Base-by-base conservation (phyloP, 2,797 vertebrate species). In the Babyrousa celebensis region DNA sequence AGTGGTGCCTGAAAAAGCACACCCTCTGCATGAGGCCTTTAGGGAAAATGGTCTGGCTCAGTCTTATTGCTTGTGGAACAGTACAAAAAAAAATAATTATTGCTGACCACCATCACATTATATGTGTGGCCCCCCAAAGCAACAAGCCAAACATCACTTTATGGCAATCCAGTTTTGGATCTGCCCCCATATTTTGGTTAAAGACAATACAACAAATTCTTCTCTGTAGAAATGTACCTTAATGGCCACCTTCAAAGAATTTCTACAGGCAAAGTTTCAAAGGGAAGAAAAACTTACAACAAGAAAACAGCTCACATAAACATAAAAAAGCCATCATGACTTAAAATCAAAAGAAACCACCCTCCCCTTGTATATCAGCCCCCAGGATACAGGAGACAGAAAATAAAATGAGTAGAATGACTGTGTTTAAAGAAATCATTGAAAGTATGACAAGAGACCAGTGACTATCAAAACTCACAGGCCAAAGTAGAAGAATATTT, bases 1-100 rank as follows among this genome's bases (percentile, higher is more conserved):
- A 6, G 67, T 3, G 58, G 40, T 8, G 3, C 20, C 4, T 1
- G n/a, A 27, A 29, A 43, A 18, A 12, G 5, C 23, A 0, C 0
- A 6, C 6, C 6, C 23, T 36, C 62, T 29, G 54, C 36, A 77
- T 70, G 16, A 27, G 16, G 17, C 3, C 17, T 3, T 10, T 10
- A 5, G 52, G 62, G 21, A 0, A 7, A 40, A 20, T 6, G 0
- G 0, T n/a, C 65, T 27, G 27, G 17, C 14, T 56, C 58, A 23
- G 25, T 10, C 18, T 17, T 36, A 40, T 11, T 4, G 23, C 12
- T 71, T n/a, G 23, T 0, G 17, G 5, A 72, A 4, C 29, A 20
- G 9, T 32, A 5, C 7, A 14, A 85, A 36, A 12, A 29, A 11
- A 21, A 78, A 75, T 12, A 12, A 3, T 14, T 0, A 56, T 32